Base-by-base conservation (phyloP, 2,888 invertebrate species). In the Tipula lateralis region DNA sequence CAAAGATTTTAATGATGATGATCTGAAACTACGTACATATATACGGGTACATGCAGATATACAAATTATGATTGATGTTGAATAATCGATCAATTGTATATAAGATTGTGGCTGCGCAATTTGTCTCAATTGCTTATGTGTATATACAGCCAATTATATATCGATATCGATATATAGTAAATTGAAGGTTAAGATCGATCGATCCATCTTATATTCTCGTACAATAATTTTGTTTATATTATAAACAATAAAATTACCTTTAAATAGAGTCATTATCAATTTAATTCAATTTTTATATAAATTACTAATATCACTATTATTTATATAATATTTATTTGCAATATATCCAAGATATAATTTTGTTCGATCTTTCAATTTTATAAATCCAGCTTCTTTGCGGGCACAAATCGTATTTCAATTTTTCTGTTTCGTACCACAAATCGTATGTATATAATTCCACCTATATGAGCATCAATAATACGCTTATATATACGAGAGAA, bases 211-310 rank as follows among this genome's bases (percentile, higher is more conserved):
- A 19, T 9, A 66, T 66, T 1, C 9, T 7, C 66, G 2, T 12
- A 24, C 19, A 50, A 66, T 24, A 7, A 24, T 39, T 36, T 19
- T 50, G 44, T 50, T 44, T 44, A n/a, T 44, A 4, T 44, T 3
- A n/a, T 44, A n/a, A 39, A 12, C 16, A 4, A 24, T 66, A 24
- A 66, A 66, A 66, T 24, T 24, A 24, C 2, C 24, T 66, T 66
- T 66, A 66, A 66, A 66, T 66, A 66, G 66, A 66, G 66, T 66
- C 24, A 66, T 66, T 66, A 66, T 66, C 66, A 24, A 66, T 66
- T 66, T 66, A 66, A 66, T 66, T 66, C 66, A 66, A 66, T 66
- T 24, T 24, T 24, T 24, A 66, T 24, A 24, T 9, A 66, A 39
- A 66, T 66, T 66, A 50, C 19, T 19, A 19, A 9, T 50, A 50